Conservation (phyloP, 2,797 vertebrate species). For the Gadopsis bispinosus region DNA sequence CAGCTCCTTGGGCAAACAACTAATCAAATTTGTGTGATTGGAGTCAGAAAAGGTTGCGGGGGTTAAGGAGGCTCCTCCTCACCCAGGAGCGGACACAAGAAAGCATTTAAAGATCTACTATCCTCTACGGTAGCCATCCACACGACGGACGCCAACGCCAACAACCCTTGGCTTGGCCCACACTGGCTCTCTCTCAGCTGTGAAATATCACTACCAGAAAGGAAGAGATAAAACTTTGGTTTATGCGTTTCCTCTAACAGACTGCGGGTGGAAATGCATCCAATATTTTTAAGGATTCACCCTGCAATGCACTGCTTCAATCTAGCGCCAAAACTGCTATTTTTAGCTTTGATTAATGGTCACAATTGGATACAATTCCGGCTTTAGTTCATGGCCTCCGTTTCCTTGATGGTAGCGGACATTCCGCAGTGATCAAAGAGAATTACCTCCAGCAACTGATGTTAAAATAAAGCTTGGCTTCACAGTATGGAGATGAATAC, state of each 20-base stretch:
- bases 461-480: slow-evolving; percentile 40
- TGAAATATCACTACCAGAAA: slow-evolving; percentile 61
- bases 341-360: slow-evolving; percentile 59
- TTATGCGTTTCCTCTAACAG: slow-evolving; percentile 56
- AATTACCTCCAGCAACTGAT: slow-evolving; percentile 47
- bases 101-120: slow-evolving; percentile 72
- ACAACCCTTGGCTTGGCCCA: slow-evolving; percentile 64
- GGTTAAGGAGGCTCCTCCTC: slow-evolving; percentile 77
- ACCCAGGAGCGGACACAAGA: slow-evolving; percentile 67
- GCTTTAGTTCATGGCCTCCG: slow-evolving; percentile 22
- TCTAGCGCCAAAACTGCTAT: slow-evolving; percentile 43
- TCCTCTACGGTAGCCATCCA: slow-evolving; percentile 74
- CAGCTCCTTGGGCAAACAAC: slow-evolving; percentile 74
- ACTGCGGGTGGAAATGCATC: slow-evolving; percentile 44
- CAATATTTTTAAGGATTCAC: slow-evolving; percentile 43
- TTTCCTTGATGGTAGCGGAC: slow-evolving; percentile 53
- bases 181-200: slow-evolving; percentile 61
- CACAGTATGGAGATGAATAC: slow-evolving; percentile 38
- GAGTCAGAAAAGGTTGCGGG: slow-evolving; percentile 61
- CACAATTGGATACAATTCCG: slow-evolving; percentile 35
- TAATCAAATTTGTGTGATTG: slow-evolving; percentile 85
- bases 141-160: slow-evolving; percentile 71
- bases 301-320: slow-evolving; percentile 28
- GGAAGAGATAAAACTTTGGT: slow-evolving; percentile 56
- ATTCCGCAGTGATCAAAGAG: slow-evolving; percentile 64